Evolutionary conservation across 2,113 vertebrate genomes (phyloP), one percentile per base, ranked within the genome.

Genomic region (Chiloscyllium plagiosum): DNA sequence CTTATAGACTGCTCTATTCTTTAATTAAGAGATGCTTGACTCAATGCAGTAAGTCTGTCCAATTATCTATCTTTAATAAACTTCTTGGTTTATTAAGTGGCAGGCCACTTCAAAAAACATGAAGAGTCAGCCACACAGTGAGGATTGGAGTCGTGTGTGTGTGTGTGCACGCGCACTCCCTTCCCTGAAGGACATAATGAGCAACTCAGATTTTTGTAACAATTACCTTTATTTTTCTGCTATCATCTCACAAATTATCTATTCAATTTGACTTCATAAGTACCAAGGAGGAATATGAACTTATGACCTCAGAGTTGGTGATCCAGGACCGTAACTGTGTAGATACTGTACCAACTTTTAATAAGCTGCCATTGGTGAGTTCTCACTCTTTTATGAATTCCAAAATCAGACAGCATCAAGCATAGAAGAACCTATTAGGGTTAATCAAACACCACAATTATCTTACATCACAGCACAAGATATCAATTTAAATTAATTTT

Each of bases 401-500:
- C 70, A 22, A 4, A 26, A 72, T 76, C 94, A 52, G 42, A 95
- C 47, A 95, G 24, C 37, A 95, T 47, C 69, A 95, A 33, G 94
- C 42, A 17, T 15, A n/a, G 68, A 95, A 52, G 26, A 76, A 72
- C 33, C 68, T 95, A 76, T 95, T 72, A 95, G 68, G 69, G 47
- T 95, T 76, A 50, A 70, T 72, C 50, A 68, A 95, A 72, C 72
- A 72, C 72, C 42, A 95, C 24, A 52, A 72, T 47, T 95, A 95
- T 72, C 42, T 24, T 69, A 95, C 94, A 95, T 95, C 94, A 95
- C 68, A 95, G 68, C 42, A 72, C 68, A 95, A 72, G 94, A 95
- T 70, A 68, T 20, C 94, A 95, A 95, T 47, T 72, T 50, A 26
- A 95, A 95, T 95, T 95, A 70, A 95, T 95, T 95, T 95, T 76